These are phyloP conservation scores for Diarsia mendica DNA, from an alignment of 2,888 invertebrate species.

Conservation along the genomic window DNA sequence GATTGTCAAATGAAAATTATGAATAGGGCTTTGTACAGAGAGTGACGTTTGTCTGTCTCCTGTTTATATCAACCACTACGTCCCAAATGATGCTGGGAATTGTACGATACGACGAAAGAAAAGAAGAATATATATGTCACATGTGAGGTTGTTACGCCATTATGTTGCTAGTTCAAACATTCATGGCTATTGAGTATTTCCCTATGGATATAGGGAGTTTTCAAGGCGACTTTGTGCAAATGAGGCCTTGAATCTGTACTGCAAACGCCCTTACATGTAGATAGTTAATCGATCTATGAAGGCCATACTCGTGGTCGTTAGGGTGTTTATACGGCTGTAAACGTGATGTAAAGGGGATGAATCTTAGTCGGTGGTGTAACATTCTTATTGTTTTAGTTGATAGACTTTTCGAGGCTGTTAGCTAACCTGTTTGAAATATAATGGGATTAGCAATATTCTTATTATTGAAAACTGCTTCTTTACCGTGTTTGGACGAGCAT, in stretches of 20 bases:
- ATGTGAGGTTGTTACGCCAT: not conserved
- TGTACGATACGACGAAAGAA: not conserved
- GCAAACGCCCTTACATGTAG: slow-evolving; percentile 22
- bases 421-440: not conserved
- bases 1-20: not conserved
- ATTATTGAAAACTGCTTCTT: not conserved
- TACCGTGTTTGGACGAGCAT: not conserved
- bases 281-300: slow-evolving; percentile 19
- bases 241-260: slow-evolving; percentile 29
- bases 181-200: not conserved
- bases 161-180: not conserved
- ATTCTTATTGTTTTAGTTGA: not conserved
- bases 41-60: not conserved
- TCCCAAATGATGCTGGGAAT: not conserved
- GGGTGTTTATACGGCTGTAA: not conserved
- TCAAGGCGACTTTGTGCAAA: slow-evolving; percentile 14
- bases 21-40: not conserved
- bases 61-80: not conserved
- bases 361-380: not conserved
- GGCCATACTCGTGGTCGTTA: slow-evolving; percentile 15
- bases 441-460: not conserved
- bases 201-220: slow-evolving; percentile 1
- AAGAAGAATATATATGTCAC: not conserved
- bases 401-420: not conserved
- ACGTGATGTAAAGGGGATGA: not conserved